These are phyloP conservation scores for Aythya baeri DNA, from an alignment of 2,113 vertebrate species.

Conservation along the genomic window DNA sequence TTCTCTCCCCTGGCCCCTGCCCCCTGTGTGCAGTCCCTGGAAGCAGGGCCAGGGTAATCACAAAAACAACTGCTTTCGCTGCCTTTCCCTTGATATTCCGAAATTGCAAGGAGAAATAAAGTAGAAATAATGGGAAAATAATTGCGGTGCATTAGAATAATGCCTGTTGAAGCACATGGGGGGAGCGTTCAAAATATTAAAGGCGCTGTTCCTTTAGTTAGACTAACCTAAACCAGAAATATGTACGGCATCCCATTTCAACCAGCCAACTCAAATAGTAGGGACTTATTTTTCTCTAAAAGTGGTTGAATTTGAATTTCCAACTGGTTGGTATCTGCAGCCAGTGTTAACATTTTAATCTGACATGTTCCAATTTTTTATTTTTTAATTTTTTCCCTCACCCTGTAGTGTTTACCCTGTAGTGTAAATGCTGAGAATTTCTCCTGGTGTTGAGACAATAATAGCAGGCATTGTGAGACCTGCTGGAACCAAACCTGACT, in stretches of 20 bases:
- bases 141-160: not conserved
- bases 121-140: conserved; percentile 30
- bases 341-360: not conserved
- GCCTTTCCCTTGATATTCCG: not conserved
- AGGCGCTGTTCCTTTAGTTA: not conserved
- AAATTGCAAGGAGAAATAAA: conserved; percentile 15
- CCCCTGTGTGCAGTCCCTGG: fast-evolving
- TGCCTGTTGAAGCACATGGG: not conserved
- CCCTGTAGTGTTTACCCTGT: not conserved
- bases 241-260: not conserved
- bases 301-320: not conserved
- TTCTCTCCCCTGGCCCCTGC: not conserved
- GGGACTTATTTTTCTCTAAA: not conserved
- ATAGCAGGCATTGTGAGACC: not conserved
- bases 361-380: not conserved
- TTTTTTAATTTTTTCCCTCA: not conserved
- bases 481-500: conserved; percentile 19
- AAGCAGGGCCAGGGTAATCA: conserved; percentile 1
- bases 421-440: not conserved
- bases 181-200: not conserved
- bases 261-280: not conserved
- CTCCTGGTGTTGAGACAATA: not conserved
- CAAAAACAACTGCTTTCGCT: conserved; percentile 19
- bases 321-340: not conserved
- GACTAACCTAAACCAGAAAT: not conserved